Base-by-base conservation (phyloP, 2,888 invertebrate species). In the Ectropis crepuscularia region DNA sequence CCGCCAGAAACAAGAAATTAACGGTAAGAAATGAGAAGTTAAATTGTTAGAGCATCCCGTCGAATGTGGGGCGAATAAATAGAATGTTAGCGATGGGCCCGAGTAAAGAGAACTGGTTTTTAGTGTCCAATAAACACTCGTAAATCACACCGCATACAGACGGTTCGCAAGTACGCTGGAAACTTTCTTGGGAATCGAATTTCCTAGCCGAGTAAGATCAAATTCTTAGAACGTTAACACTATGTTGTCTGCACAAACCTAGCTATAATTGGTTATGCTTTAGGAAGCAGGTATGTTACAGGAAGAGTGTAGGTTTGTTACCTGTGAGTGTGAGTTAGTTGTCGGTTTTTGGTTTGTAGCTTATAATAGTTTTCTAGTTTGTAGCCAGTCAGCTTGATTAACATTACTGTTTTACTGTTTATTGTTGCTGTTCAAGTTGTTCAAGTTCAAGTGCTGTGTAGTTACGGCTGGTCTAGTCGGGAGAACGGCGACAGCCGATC, bases 61-160 rank as follows among this genome's bases (percentile, higher is more conserved):
- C 57, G 39, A 42, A 70, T 65, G 54, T 69, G 53, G 72, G 68
- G 54, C 72, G 66, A 68, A 68, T 67, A 72, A 72, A 72, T 69
- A 72, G 49, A 59, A 55, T 42, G 67, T 63, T 61, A 57, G 65
- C 57, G 45, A 60, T 57, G 57, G 48, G 43, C 55, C 47, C 38
- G 62, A 53, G 65, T 54, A 61, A 58, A 61, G 61, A 49, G 63
- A 64, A 60, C 64, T 57, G 49, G 64, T 60, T 69, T 70, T 69
- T 71, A 71, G 70, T 66, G 72, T 53, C 65, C 60, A 58, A 69
- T 72, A 70, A 72, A 72, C 72, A 72, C 67, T 65, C 66, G 50
- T 66, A 67, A 68, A 70, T 65, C 65, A 65, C 61, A 53, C 39
- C 41, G 51, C 51, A 39, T 39, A 45, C 38, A 45, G n/a, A 45